These are phyloP conservation scores for Ptyas mucosa DNA, from an alignment of 2,113 vertebrate species.

Conservation along the genomic window DNA sequence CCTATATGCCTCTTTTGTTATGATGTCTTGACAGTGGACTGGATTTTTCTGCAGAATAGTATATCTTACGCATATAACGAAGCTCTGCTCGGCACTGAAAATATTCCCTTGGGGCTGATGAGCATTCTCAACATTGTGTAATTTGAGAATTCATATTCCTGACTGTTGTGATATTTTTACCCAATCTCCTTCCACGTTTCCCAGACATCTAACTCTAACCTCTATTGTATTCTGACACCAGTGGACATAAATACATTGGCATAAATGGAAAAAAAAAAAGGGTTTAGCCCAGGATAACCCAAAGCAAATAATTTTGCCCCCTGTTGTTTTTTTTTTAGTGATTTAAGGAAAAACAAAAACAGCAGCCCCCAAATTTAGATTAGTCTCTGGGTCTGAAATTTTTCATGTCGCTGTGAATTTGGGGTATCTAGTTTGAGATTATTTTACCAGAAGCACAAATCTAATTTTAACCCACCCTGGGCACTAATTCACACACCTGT, in stretches of 20 bases:
- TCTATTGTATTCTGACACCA: neutral
- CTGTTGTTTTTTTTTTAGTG: neutral
- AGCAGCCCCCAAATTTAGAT: neutral
- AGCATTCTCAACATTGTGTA: neutral
- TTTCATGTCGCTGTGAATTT: neutral
- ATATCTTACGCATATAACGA: neutral
- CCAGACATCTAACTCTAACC: neutral
- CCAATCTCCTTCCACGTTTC: neutral
- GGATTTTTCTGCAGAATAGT: neutral
- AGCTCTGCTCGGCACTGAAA: neutral
- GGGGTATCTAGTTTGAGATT: neutral
- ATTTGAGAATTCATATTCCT: neutral
- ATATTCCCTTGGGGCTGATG: neutral
- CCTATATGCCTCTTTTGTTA: neutral
- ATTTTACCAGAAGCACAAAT: neutral
- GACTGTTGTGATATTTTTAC: neutral
- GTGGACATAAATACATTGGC: neutral
- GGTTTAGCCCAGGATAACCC: neutral
- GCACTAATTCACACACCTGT: neutral
- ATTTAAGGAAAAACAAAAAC: neutral
- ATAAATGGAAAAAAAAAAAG: neutral
- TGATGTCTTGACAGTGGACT: neutral
- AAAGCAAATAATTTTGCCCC: neutral
- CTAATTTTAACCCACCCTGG: conserved; percentile 5
- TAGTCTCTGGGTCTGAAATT: neutral